Evolutionary conservation across 2,888 invertebrate genomes (phyloP).

Genomic region (Himalopsyche anomala): DNA sequence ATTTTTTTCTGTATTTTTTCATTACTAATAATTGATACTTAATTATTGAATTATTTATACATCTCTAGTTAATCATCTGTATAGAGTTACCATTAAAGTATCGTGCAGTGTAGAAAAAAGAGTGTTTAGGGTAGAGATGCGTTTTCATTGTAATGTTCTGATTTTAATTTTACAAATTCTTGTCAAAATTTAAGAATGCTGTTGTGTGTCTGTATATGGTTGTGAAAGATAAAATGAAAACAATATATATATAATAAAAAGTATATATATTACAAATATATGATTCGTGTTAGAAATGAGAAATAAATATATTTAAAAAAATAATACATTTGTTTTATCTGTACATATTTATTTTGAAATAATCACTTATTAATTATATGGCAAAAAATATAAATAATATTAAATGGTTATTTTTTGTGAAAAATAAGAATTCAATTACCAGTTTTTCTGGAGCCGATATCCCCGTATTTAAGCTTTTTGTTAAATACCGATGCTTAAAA

Average conservation of each 20-base stretch:
- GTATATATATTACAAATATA: constrained; percentile 41
- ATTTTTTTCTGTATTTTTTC: too few species aligned
- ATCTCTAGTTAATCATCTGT: neutral
- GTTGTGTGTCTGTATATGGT: constrained; percentile 27
- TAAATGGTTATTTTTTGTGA: too few species aligned
- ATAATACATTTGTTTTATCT: constrained; percentile 32
- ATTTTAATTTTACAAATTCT: constrained; percentile 1
- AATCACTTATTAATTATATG: too few species aligned
- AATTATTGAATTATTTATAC: too few species aligned
- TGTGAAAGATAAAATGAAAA: constrained; percentile 52
- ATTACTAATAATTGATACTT: too few species aligned
- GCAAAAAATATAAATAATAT: too few species aligned
- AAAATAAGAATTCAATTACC: too few species aligned
- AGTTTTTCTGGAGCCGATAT: too few species aligned
- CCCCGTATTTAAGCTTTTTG: too few species aligned
- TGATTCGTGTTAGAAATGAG: constrained; percentile 62
- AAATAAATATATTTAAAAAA: constrained; percentile 53
- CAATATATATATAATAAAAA: constrained; percentile 11
- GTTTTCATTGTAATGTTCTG: constrained; percentile 9
- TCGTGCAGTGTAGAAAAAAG: neutral
- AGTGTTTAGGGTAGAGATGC: neutral
- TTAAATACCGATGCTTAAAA: too few species aligned
- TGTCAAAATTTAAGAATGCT: constrained; percentile 37
- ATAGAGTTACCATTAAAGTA: constrained; percentile 22
- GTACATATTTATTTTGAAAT: neutral